These are phyloP conservation scores for Xanthia icteritia DNA, from an alignment of 2,888 invertebrate genomes.

Conservation along the genomic window DNA sequence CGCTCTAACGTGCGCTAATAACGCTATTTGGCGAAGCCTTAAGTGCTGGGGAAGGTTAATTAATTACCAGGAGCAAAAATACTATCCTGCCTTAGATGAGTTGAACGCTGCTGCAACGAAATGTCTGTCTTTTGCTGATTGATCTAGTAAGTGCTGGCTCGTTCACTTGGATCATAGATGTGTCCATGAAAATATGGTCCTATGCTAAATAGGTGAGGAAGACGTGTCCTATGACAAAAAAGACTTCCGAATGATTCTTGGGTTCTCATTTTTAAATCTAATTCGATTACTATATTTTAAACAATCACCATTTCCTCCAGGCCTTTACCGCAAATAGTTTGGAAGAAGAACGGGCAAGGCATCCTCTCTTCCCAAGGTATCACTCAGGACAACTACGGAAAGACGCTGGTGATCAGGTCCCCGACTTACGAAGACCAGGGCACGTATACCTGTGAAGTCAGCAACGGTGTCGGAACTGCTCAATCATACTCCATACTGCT, in stretches of 20 bases:
- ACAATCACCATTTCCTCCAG: conserved; percentile 79
- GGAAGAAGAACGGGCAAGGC: conserved; percentile 95
- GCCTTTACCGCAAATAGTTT: conserved; percentile 97
- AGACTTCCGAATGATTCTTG: neutral
- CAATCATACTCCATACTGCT: conserved; percentile 96
- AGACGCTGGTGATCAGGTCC: conserved; percentile 96
- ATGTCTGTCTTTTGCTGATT: neutral
- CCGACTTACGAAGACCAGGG: conserved; percentile 97
- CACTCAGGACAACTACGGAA: conserved; percentile 97
- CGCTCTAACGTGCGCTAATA: no score
- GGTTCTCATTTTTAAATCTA: neutral
- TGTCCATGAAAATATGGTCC: neutral
- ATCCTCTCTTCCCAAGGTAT: conserved; percentile 93
- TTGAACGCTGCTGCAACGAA: neutral
- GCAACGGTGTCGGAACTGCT: conserved; percentile 96
- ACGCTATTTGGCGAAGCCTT: no score
- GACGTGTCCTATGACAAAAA: neutral
- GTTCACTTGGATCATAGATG: neutral
- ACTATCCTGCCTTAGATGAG: neutral
- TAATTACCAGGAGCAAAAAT: neutral
- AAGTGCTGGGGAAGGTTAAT: neutral
- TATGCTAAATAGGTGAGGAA: no score
- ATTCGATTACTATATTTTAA: neutral
- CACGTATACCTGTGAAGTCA: conserved; percentile 97
- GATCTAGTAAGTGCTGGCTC: neutral